Percentiles rank a stretch among this genome's conserved stretches.
phyloP scores from a whole-genome alignment of 2,888 invertebrate species.

The Lycia hirtaria region DNA sequence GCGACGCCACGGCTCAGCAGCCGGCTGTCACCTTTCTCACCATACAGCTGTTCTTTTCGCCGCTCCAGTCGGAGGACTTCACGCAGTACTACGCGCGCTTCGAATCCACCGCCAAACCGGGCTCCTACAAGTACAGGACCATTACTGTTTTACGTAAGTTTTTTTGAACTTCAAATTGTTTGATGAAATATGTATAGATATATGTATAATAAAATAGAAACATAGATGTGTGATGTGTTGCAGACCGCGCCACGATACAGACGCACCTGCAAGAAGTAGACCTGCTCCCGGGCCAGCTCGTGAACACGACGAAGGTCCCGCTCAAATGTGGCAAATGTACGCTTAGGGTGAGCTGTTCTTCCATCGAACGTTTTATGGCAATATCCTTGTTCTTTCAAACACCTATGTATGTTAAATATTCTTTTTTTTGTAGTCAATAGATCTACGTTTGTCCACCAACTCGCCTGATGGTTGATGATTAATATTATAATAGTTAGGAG shows the following conservation, averaged over 20 bases:
- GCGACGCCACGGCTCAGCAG: background rate
- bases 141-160: constrained; percentile 29
- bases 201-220: too few relatives aligned
- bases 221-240: too few relatives aligned
- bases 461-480: too few relatives aligned
- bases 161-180: too few relatives aligned
- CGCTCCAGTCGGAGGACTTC: constrained; percentile 4
- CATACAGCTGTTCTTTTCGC: constrained; percentile 10
- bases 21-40: constrained; percentile 2
- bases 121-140: constrained; percentile 2
- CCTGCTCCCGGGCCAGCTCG: constrained; percentile 49
- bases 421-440: too few relatives aligned
- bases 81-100: constrained; percentile 21
- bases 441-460: too few relatives aligned
- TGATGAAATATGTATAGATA: too few relatives aligned
- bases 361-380: too few relatives aligned
- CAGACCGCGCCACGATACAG: constrained; percentile 45
- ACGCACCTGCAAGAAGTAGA: constrained; percentile 38
- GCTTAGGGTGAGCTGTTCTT: constrained; percentile 24
- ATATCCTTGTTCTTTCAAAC: too few relatives aligned
- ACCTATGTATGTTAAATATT: too few relatives aligned
- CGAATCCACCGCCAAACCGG: constrained; percentile 3
- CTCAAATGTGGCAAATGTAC: constrained; percentile 52
- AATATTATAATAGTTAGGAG: too few relatives aligned
- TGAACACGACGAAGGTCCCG: constrained; percentile 46